Evolutionary conservation across 2,797 vertebrate species (phyloP), one percentile per base, ranked within the genome.

Genomic region (Spatula versicolor): DNA sequence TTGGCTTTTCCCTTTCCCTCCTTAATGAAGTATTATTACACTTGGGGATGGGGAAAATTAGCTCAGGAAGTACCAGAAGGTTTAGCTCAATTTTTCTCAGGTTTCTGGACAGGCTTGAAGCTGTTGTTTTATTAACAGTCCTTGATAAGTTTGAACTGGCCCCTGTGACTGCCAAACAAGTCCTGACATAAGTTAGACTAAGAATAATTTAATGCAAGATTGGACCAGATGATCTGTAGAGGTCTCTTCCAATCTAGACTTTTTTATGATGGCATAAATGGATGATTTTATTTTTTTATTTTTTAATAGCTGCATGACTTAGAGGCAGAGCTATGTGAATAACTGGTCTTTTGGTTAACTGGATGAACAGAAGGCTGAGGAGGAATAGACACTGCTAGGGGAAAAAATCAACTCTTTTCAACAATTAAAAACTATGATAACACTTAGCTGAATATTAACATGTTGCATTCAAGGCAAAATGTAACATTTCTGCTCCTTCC

Each of bases 161-260:
- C 54, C 19, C 31, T 54, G 11, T 77, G 60, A 93, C 64, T 85
- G 31, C 23, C 59, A 76, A 83, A 82, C 55, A 92, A 81, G 50
- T 69, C 46, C 74, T 89, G 92, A 94, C 62, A 56, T 43, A 71
- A 89, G 81, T 83, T 83, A 92, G 48, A 48, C 56, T 84, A 79
- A 82, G 72, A 93, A 87, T 85, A 89, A 88, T 92, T 95, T 85
- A 92, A 94, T 77, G 56, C 75, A 93, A 93, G 64, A 31, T 54
- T 93, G 74, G 88, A 80, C 72, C 48, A 82, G 68, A 79, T 43
- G 45, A 92, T 94, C 86, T 96, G 92, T 93, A 91, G 92, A 91
- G 82, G 20, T 89, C 56, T 94, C 78, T 80, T 94, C 68, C 75
- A 94, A 95, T 89, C 72, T 87, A 83, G 84, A 85, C 41, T 56